Evolutionary conservation across 1,140 invertebrate species (phyloP).

Genomic region (Nautilus pompilius): DNA sequence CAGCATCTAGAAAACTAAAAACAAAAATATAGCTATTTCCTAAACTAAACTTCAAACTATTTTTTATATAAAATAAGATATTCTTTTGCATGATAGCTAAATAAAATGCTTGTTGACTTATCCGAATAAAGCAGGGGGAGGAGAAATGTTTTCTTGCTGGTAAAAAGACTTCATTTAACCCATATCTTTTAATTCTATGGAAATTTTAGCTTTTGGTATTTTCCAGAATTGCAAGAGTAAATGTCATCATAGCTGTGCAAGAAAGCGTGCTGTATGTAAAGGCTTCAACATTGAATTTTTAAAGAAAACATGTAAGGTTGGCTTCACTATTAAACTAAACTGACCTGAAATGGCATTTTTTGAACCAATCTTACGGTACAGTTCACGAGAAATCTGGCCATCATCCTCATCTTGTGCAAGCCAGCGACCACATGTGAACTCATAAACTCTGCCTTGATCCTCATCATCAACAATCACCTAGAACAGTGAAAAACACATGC

Average conservation of each 20-base stretch:
- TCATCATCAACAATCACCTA: conserved; percentile 51
- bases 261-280: no score
- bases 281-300: no score
- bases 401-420: conserved; percentile 52
- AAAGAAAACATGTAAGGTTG: no score
- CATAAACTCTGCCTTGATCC: conserved; percentile 39
- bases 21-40: neutral
- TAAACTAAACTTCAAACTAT: neutral
- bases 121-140: no score
- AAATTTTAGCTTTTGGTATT: no score
- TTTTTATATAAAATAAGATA: neutral
- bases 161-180: no score
- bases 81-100: neutral
- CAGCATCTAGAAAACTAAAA: neutral
- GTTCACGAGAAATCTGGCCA: conserved; percentile 46
- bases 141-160: no score
- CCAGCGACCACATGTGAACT: conserved; percentile 51
- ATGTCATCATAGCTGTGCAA: no score
- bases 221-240: no score
- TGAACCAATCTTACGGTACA: conserved; percentile 30
- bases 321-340: neutral
- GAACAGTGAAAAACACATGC: conserved; percentile 9
- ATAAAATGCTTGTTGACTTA: no score
- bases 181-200: no score
- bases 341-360: conserved; percentile 35